phyloP scores from a whole-genome alignment of 64 coral and sea anemone genomes.

The Montipora efflorescens region DNA sequence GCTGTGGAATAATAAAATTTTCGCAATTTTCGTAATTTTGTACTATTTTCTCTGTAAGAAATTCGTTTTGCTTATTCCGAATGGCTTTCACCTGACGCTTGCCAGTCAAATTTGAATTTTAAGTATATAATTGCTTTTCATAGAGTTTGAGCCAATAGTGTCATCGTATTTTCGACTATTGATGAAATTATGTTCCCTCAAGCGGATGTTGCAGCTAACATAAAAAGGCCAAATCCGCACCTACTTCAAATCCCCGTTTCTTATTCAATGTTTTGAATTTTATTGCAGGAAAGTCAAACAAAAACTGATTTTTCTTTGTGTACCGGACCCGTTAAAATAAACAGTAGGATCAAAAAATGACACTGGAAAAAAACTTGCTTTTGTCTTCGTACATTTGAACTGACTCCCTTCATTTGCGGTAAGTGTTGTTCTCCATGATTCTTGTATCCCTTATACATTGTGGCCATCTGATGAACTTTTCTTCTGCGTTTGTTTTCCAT shows the following conservation, averaged over 20 bases:
- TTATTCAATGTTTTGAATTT: too few species aligned
- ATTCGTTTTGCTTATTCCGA: too few species aligned
- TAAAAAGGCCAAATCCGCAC: neutral
- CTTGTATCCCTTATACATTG: neutral
- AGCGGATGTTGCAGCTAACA: neutral
- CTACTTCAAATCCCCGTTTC: neutral
- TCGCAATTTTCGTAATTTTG: too few species aligned
- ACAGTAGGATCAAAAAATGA: neutral
- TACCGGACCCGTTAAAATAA: neutral
- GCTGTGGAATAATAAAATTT: too few species aligned
- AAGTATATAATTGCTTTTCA: neutral
- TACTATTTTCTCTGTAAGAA: neutral
- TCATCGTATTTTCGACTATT: neutral
- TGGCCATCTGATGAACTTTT: neutral
- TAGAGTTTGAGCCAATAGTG: neutral
- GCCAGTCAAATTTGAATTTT: neutral
- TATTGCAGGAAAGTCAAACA: too few species aligned
- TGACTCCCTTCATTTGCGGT: too few species aligned
- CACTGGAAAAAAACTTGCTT: too few species aligned
- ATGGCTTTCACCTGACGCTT: neutral
- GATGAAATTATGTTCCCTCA: neutral
- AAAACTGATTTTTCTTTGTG: neutral
- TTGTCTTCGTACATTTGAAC: too few species aligned
- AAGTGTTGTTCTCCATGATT: too few species aligned
- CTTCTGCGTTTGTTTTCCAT: neutral